Evolutionary conservation across 2,113 vertebrate species (phyloP).

Genomic region (Ceyx cyanopectus): DNA sequence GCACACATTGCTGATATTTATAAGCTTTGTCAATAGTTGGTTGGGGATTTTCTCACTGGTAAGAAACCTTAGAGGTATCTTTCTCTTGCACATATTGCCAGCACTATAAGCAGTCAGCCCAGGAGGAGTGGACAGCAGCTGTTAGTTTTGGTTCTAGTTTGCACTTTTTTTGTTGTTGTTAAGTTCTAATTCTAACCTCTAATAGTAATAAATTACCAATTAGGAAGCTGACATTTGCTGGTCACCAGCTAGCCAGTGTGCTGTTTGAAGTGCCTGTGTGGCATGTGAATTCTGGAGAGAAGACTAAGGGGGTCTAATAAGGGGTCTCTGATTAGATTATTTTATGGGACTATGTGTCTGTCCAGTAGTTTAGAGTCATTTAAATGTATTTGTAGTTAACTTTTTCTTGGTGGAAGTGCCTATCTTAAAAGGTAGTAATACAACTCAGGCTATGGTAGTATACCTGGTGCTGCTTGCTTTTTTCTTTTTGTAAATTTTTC

Average conservation of each 20-base stretch:
- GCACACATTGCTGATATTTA: neutral
- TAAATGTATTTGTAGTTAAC: neutral
- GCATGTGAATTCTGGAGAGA: neutral
- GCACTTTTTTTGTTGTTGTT: neutral
- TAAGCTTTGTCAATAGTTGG: neutral
- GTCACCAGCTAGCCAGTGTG: neutral
- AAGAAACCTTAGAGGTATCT: neutral
- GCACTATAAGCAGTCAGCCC: neutral
- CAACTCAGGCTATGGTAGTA: neutral
- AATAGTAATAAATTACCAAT: slow-evolving; percentile 17
- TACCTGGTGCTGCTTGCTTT: neutral
- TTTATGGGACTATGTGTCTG: neutral
- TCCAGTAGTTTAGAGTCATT: neutral
- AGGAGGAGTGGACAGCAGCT: neutral
- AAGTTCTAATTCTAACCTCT: neutral
- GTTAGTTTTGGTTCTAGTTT: slow-evolving; percentile 19
- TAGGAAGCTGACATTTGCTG: slow-evolving; percentile 7
- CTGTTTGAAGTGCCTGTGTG: neutral
- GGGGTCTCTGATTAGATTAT: neutral
- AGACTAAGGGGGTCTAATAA: neutral
- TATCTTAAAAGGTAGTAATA: neutral
- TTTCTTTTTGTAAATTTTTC: neutral
- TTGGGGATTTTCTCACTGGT: neutral
- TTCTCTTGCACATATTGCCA: neutral
- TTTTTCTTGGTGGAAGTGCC: neutral